Percentiles rank a stretch among this genome's conserved stretches.
phyloP scores from a whole-genome alignment of 2,888 invertebrate species.

The Urechis unicinctus region DNA sequence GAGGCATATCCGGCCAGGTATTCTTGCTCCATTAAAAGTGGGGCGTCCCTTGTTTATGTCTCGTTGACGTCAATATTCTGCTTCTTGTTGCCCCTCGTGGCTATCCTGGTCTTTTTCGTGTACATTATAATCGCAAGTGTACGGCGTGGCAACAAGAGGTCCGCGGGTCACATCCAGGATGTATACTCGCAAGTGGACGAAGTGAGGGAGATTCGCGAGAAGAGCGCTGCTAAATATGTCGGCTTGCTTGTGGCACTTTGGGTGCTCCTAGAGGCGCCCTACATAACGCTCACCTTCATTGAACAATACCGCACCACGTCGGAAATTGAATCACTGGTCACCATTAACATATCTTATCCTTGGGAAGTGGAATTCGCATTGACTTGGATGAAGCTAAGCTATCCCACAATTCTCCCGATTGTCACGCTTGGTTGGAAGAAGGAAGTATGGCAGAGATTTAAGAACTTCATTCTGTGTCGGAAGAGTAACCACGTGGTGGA shows the following conservation, averaged over 20 bases:
- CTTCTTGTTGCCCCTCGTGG: conserved; percentile 28
- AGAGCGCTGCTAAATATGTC: conserved; percentile 26
- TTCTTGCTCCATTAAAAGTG: conserved; percentile 28
- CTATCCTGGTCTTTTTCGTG: conserved; percentile 27
- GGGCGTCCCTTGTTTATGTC: conserved; percentile 28
- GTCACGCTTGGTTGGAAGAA: conserved; percentile 32
- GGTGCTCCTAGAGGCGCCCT: conserved; percentile 33
- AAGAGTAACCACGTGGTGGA: conserved; percentile 37
- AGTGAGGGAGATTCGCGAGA: conserved; percentile 23
- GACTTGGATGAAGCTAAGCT: conserved; percentile 37
- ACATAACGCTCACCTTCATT: conserved; percentile 19
- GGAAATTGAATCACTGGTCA: conserved; percentile 6
- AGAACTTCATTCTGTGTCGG: conserved; percentile 35
- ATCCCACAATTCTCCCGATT: conserved; percentile 31
- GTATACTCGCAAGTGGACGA: conserved; percentile 9
- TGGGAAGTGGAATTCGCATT: conserved; percentile 34
- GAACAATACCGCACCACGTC: conserved; percentile 11
- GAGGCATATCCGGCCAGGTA: conserved; percentile 26
- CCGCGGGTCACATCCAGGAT: conserved; percentile 24
- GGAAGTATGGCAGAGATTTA: conserved; percentile 36
- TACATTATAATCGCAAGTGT: conserved; percentile 24
- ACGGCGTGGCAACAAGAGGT: conserved; percentile 22
- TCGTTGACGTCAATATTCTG: conserved; percentile 25
- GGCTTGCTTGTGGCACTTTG: conserved; percentile 29
- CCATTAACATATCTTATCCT: conserved; percentile 23